Evolutionary conservation across 2,888 invertebrate species (phyloP), one percentile per base, ranked within the genome.

Genomic region (Chydorus sphaericus): DNA sequence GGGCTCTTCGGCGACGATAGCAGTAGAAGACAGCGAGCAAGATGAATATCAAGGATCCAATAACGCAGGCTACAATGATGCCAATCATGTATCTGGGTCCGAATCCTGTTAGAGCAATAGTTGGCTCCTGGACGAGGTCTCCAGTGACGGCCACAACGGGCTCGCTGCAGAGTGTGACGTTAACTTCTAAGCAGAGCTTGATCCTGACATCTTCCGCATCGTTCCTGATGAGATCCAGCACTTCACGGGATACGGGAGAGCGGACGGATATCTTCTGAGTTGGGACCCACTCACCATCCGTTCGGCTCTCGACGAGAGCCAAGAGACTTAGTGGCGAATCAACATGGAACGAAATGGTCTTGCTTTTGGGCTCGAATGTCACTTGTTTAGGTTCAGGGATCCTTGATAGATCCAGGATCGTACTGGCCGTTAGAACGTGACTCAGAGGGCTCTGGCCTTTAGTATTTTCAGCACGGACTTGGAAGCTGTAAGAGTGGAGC

Each of bases 401-500:
- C 39, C 63, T 62, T 11, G 63, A 60, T 65, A 83, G 78, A 62
- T 88, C 86, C 18, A 92, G 88, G 63, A 85, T 82, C 1, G 91
- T 91, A 4, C 83, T 82, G 38, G 82, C 83, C 1, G 79, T 76
- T 48, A 87, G 80, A 67, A 89, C 88, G 64, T 86, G 85, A 1
- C 91, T 91, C 66, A 83, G 87, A 61, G 86, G 85, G 59, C 90
- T 90, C 62, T 83, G 81, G 16, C 89, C 89, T 69, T 87, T 87
- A 1, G 86, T 84, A 66, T 91, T 92, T 60, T 86, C 77, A 0
- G 90, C 90, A 71, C 87, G 88, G 71, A 86, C 89, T 77, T 87
- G 88, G 71, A 92, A 88, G 0, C 82, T 77, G 68, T 90, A 92
- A 28, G 80, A 80, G 66, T 85, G 87, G 68, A 91, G 86, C 64